These are phyloP conservation scores for Odontocerum albicorne DNA, from an alignment of 2,888 invertebrate genomes.

Conservation along the genomic window DNA sequence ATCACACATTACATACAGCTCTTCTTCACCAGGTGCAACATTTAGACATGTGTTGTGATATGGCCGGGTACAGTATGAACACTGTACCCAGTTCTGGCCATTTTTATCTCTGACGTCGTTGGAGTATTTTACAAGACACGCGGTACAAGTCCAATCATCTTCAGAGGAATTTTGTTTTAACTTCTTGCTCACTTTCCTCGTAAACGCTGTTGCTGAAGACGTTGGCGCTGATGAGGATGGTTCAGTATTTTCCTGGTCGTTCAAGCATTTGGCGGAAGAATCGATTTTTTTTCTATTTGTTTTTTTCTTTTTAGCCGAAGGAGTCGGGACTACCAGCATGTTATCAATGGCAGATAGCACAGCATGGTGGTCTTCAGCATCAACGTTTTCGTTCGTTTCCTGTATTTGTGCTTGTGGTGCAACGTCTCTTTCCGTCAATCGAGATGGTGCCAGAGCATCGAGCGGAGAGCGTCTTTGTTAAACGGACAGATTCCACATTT, in stretches of 20 bases:
- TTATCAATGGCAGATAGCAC: background rate
- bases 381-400: slow-evolving; percentile 2
- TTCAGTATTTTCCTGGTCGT: slow-evolving; percentile 3
- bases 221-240: slow-evolving; percentile 1
- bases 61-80: slow-evolving; percentile 6
- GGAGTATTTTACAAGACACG: background rate
- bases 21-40: slow-evolving; percentile 5
- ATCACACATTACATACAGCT: slow-evolving; percentile 12
- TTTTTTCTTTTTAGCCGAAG: slow-evolving; percentile 5
- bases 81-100: slow-evolving; percentile 9
- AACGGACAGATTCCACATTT: background rate
- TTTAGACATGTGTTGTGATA: slow-evolving; percentile 11
- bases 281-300: slow-evolving; percentile 3
- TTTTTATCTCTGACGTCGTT: slow-evolving; percentile 8
- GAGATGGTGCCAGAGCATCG: slow-evolving; percentile 6
- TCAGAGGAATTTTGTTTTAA: slow-evolving; percentile 2
- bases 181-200: background rate
- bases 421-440: slow-evolving; percentile 1
- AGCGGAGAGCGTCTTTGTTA: background rate
- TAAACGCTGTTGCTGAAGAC: background rate
- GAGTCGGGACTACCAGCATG: background rate
- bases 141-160: slow-evolving; percentile 6
- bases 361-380: background rate
- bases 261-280: slow-evolving; percentile 5
- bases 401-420: no score